Evolutionary conservation across 2,797 vertebrate species (phyloP), one percentile per base, ranked within the genome.

Genomic region (Morus bassanus): DNA sequence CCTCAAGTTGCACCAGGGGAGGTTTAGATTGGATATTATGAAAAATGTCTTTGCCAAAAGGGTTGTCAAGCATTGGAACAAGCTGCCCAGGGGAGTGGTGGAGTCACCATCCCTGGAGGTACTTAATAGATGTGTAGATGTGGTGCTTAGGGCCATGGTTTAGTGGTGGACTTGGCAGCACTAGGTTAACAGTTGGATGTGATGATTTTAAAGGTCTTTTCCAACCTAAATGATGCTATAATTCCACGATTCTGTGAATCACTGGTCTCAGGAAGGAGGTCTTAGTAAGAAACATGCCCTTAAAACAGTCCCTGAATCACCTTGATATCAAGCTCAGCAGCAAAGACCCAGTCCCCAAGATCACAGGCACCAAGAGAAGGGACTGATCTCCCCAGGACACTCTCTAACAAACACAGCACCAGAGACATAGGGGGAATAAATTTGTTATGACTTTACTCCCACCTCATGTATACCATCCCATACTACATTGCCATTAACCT

Each of bases 281-380:
- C 24, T 84, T 10, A 11, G 33, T 25, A 70, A 91, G 88, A 89
- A 91, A 85, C 0, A 1, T 57, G 56, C 39, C 72, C 63, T 89
- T 48, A 60, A 83, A 87, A 8, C 31, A 83, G 35, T 30, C 27
- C n/a, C 68, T 35, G 45, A 46, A 69, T 76, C 65, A 48, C 54
- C 59, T 64, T 0, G 0, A 23, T 51, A 33, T 35, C 0, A 1
- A 83, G 25, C 21, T 76, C 59, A 91, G n/a, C 37, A 93, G 43
- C 60, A 65, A 80, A 75, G 28, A 10, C 53, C 24, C 18, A 30
- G 56, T 12, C 53, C 60, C 30, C 54, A 50, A 43, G 45, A 84
- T 15, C 41, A 63, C 31, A 65, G 46, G 37, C 61, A 33, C 7
- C 0, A 0, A 61, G 63, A 60, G 23, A 80, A 54, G 23, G 33